These are phyloP conservation scores for Phaonia tiefii DNA, from an alignment of 2,888 invertebrate species.

Conservation along the genomic window DNA sequence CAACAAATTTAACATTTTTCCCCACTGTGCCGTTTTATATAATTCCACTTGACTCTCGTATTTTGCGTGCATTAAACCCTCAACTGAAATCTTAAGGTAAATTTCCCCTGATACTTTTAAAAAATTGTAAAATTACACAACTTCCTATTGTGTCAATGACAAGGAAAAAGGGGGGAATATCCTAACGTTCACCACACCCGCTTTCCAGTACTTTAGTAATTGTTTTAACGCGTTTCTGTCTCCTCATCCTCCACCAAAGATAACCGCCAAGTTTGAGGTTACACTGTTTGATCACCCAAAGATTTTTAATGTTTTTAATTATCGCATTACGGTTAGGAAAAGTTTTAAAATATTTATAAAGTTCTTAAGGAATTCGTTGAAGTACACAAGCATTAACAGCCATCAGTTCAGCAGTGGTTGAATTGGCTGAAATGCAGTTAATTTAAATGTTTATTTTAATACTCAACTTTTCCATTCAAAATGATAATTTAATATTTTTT, in stretches of 20 bases:
- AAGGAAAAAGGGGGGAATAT: slow-evolving; percentile 8
- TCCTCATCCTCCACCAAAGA: slow-evolving; percentile 1
- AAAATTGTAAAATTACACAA: slow-evolving; percentile 53
- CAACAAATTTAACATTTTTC: not conserved
- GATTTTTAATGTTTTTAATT: slow-evolving; percentile 68
- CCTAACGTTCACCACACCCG: not conserved
- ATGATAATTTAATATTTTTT: slow-evolving; percentile 63
- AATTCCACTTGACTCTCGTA: slow-evolving; percentile 15
- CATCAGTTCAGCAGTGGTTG: slow-evolving; percentile 6
- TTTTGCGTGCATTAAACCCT: slow-evolving; percentile 23
- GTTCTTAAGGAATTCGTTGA: slow-evolving; percentile 61
- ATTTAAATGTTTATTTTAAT: slow-evolving; percentile 66
- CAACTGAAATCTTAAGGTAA: slow-evolving; percentile 59
- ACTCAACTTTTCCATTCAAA: slow-evolving; percentile 59
- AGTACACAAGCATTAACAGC: slow-evolving; percentile 62
- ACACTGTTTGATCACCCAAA: slow-evolving; percentile 65
- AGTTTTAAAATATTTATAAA: slow-evolving; percentile 46
- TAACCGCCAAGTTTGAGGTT: slow-evolving; percentile 56
- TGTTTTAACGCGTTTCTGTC: slow-evolving; percentile 63
- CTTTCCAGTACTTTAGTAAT: slow-evolving; percentile 52
- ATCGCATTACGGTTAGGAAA: slow-evolving; percentile 63
- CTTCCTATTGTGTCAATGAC: slow-evolving; percentile 48
- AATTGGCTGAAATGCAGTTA: slow-evolving; percentile 57
- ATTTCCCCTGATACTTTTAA: slow-evolving; percentile 65
- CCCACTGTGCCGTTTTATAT: not conserved